These are phyloP conservation scores for Drosophila falleni DNA, from an alignment of 2,888 invertebrate genomes.

Conservation along the genomic window DNA sequence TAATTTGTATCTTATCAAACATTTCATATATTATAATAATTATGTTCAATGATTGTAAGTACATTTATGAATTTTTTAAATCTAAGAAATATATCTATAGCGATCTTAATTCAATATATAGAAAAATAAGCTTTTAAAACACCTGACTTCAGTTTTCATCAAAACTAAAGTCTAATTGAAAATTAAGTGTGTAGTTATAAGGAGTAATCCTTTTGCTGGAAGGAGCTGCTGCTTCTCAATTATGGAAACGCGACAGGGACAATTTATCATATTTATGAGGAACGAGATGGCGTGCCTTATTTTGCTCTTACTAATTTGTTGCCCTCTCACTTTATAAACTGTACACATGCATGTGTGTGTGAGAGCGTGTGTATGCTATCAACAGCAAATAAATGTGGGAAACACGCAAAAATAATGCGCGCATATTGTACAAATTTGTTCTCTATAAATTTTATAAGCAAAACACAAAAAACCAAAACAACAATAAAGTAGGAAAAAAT, in stretches of 20 bases:
- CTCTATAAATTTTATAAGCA: constrained; percentile 82
- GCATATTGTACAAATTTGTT: constrained; percentile 83
- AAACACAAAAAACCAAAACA: constrained; percentile 53
- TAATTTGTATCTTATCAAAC: too few relatives aligned
- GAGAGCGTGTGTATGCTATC: constrained; percentile 25
- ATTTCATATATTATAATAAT: too few relatives aligned
- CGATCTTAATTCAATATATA: not conserved
- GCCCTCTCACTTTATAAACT: constrained; percentile 43
- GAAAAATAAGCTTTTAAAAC: not conserved
- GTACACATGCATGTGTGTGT: constrained; percentile 16
- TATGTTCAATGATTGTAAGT: too few relatives aligned
- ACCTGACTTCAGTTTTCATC: not conserved
- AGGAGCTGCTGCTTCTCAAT: constrained; percentile 43
- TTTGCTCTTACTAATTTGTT: constrained; percentile 28
- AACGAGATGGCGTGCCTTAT: constrained; percentile 6
- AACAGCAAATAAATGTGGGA: constrained; percentile 56
- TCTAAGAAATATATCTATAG: not conserved
- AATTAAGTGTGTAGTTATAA: constrained; percentile 22
- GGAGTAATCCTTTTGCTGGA: not conserved
- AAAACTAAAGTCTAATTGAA: constrained; percentile 39
- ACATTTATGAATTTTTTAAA: not conserved
- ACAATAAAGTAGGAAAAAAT: constrained; percentile 28
- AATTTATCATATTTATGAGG: constrained; percentile 55
- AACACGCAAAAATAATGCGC: constrained; percentile 76
- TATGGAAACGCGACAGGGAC: constrained; percentile 38